These are phyloP conservation scores for Nymphalis io DNA, from an alignment of 1,140 invertebrate species.

Conservation along the genomic window DNA sequence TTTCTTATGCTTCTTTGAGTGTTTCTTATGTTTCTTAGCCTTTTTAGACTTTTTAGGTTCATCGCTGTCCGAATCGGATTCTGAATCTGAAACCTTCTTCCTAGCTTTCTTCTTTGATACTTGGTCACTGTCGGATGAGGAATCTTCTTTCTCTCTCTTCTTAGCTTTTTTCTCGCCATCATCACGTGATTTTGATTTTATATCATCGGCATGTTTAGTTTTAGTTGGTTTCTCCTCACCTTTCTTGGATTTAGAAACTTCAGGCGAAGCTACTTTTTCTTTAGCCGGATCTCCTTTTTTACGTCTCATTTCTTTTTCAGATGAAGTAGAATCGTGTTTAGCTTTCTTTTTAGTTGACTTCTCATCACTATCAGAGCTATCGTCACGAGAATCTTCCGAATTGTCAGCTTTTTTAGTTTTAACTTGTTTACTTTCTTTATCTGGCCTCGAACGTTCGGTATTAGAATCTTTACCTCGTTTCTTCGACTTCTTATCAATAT, in stretches of 20 bases:
- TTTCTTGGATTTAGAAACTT: constrained; percentile 56
- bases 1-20: constrained; percentile 86
- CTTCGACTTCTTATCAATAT: constrained; percentile 69
- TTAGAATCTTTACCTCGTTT: constrained; percentile 68
- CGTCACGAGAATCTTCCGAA: constrained; percentile 72
- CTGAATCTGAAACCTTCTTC: constrained; percentile 77
- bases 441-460: constrained; percentile 54
- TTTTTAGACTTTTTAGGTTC: constrained; percentile 78
- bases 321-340: constrained; percentile 73
- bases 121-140: constrained; percentile 84
- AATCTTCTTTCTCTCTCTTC: constrained; percentile 83
- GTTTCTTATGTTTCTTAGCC: constrained; percentile 84
- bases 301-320: constrained; percentile 71
- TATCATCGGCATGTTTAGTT: constrained; percentile 60
- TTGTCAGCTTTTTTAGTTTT: constrained; percentile 75
- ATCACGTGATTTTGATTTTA: constrained; percentile 60
- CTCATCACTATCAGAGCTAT: constrained; percentile 73
- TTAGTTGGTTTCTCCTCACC: constrained; percentile 61
- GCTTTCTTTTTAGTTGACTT: constrained; percentile 70
- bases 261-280: constrained; percentile 62
- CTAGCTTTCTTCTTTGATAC: constrained; percentile 77
- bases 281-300: constrained; percentile 64
- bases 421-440: constrained; percentile 63
- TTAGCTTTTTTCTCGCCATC: constrained; percentile 73
- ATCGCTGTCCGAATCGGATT: constrained; percentile 78